A percentile compares a stretch with the other conserved stretches of the same genome.
These are phyloP conservation scores for Sturnira hondurensis DNA, from an alignment of 2,113 vertebrate genomes.

Conservation along the genomic window DNA sequence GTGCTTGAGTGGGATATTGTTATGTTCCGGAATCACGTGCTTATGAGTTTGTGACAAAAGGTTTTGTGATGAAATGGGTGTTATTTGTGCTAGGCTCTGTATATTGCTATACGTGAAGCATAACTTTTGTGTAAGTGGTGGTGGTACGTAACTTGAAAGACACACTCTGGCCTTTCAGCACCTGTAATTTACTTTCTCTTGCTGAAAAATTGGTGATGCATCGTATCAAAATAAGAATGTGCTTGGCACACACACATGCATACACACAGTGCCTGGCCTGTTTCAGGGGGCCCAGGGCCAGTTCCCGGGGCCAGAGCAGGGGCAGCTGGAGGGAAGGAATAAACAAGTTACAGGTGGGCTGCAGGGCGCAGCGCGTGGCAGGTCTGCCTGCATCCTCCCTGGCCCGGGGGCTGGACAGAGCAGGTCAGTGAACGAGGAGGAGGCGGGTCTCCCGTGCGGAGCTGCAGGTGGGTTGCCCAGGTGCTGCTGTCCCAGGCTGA, in stretches of 20 bases:
- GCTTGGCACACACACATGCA: background rate
- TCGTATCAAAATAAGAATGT: background rate
- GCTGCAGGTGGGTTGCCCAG: too few relatives aligned
- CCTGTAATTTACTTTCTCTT: background rate
- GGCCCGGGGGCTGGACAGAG: too few relatives aligned
- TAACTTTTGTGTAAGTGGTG: background rate
- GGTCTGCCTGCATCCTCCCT: too few relatives aligned
- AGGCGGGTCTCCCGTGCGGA: too few relatives aligned
- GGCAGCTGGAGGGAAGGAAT: background rate
- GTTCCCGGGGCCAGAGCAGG: background rate
- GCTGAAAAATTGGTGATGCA: background rate
- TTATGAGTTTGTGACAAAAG: too few relatives aligned
- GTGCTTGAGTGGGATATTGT: too few relatives aligned
- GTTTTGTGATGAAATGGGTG: background rate
- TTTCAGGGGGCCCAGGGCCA: background rate
- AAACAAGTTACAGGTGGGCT: too few relatives aligned
- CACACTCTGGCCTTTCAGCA: background rate
- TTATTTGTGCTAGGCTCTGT: too few relatives aligned
- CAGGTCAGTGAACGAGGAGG: background rate
- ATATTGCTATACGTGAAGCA: background rate
- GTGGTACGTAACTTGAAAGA: background rate
- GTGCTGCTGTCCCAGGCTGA: background rate
- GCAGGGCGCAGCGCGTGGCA: fast-evolving
- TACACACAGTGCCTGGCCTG: background rate
- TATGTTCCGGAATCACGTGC: too few relatives aligned